phyloP scores from a whole-genome alignment of 2,797 vertebrate species.

The Tapirus indicus region DNA sequence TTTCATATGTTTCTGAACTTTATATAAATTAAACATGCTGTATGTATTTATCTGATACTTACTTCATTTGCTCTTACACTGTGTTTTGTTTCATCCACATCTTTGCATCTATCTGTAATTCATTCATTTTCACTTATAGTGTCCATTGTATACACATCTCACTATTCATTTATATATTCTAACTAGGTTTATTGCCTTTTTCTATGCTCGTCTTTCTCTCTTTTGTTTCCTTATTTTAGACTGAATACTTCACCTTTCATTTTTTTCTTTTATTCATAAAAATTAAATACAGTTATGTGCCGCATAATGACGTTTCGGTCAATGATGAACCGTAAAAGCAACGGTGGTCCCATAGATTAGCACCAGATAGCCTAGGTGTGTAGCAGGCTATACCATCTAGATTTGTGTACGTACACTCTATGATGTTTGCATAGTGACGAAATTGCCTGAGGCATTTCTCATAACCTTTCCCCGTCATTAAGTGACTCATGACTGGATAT shows the following conservation, averaged over 20 bases:
- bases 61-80: background rate
- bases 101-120: background rate
- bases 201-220: background rate
- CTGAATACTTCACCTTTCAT: background rate
- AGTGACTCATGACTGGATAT: background rate
- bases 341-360: too few relatives aligned
- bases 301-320: too few relatives aligned
- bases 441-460: too few relatives aligned
- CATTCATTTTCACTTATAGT: background rate
- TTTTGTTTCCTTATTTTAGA: constrained; percentile 12
- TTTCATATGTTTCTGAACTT: background rate
- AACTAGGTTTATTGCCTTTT: background rate
- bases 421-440: too few relatives aligned
- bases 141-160: too few relatives aligned
- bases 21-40: background rate
- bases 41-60: background rate
- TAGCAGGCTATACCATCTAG: too few relatives aligned
- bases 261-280: background rate
- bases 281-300: background rate
- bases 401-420: too few relatives aligned
- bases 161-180: background rate
- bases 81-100: background rate
- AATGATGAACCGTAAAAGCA: too few relatives aligned
- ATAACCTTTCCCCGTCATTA: too few relatives aligned
- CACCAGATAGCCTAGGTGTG: too few relatives aligned